These are phyloP conservation scores for Lasiurus cinereus DNA, from an alignment of 2,113 vertebrate species.

Conservation along the genomic window DNA sequence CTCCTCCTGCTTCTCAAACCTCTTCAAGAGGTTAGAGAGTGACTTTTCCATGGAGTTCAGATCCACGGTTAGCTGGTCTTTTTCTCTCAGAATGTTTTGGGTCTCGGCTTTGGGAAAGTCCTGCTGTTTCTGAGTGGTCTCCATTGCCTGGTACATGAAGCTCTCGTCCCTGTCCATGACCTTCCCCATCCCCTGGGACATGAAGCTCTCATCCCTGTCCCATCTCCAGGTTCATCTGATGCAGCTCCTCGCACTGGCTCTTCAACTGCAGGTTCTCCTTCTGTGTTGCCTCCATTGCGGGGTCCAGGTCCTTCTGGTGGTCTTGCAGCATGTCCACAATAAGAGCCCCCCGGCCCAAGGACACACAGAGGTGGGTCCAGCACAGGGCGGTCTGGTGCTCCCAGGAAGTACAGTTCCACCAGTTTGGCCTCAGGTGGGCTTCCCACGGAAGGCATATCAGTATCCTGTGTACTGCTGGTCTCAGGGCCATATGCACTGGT, in stretches of 20 bases:
- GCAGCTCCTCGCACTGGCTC: slow-evolving; percentile 86
- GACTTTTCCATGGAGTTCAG: slow-evolving; percentile 93
- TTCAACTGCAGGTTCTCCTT: slow-evolving; percentile 86
- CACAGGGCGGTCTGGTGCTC: slow-evolving; percentile 76
- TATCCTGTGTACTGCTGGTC: slow-evolving; percentile 66
- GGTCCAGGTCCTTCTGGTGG: slow-evolving; percentile 95
- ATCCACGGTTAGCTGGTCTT: slow-evolving; percentile 90
- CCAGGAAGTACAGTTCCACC: slow-evolving; percentile 88
- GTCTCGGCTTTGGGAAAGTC: slow-evolving; percentile 86
- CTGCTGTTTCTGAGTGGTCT: slow-evolving; percentile 89
- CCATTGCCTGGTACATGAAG: slow-evolving; percentile 89
- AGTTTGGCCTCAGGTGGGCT: slow-evolving; percentile 77
- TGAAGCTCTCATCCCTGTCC: slow-evolving; percentile 77
- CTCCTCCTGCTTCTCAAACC: slow-evolving; percentile 95
- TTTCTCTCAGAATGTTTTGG: slow-evolving; percentile 88
- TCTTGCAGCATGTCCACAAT: slow-evolving; percentile 95
- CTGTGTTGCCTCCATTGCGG: slow-evolving; percentile 85
- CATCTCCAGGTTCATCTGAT: slow-evolving; percentile 90
- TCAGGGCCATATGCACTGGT: background rate
- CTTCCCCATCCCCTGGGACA: slow-evolving; percentile 90
- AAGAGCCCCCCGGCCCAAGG: slow-evolving; percentile 76
- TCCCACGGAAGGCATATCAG: slow-evolving; percentile 13
- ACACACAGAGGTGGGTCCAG: background rate
- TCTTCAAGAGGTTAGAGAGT: slow-evolving; percentile 94
- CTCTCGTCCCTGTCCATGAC: slow-evolving; percentile 92